A percentile compares a stretch with the other conserved stretches of the same genome.
Conservation (phyloP, 1,140 invertebrate genomes). For the Copidosoma floridanum region DNA sequence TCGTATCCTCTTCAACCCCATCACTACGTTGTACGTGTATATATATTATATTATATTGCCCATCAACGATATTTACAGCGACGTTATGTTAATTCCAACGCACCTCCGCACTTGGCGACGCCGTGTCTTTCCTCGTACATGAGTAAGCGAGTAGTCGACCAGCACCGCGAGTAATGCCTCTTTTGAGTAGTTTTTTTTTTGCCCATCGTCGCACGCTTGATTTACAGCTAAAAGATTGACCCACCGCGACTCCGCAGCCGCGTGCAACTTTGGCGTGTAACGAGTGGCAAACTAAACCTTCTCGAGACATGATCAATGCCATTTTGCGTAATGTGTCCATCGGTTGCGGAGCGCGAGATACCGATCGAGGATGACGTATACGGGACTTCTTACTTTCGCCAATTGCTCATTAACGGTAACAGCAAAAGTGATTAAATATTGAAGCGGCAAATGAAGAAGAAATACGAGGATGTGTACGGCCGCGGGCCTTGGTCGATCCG, state of each 20-base stretch:
- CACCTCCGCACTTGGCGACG: constrained; percentile 36
- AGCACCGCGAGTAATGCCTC: neutral
- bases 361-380: too few species aligned
- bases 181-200: neutral
- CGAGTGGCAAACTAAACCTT: too few species aligned
- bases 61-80: constrained; percentile 50
- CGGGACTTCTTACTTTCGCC: too few species aligned
- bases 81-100: constrained; percentile 44
- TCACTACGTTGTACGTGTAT: too few species aligned
- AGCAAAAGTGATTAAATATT: too few species aligned
- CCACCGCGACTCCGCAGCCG: neutral
- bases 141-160: constrained; percentile 2
- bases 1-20: too few species aligned
- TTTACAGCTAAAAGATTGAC: constrained; percentile 44
- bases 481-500: neutral
- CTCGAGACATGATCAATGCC: too few species aligned
- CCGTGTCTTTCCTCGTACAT: constrained; percentile 38
- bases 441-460: neutral
- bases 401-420: too few species aligned
- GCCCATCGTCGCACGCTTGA: constrained; percentile 21
- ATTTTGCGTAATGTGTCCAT: too few species aligned
- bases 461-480: neutral
- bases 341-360: too few species aligned
- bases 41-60: too few species aligned
- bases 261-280: too few species aligned